Conservation (phyloP, 2,797 vertebrate species). For the Morelia viridis region DNA sequence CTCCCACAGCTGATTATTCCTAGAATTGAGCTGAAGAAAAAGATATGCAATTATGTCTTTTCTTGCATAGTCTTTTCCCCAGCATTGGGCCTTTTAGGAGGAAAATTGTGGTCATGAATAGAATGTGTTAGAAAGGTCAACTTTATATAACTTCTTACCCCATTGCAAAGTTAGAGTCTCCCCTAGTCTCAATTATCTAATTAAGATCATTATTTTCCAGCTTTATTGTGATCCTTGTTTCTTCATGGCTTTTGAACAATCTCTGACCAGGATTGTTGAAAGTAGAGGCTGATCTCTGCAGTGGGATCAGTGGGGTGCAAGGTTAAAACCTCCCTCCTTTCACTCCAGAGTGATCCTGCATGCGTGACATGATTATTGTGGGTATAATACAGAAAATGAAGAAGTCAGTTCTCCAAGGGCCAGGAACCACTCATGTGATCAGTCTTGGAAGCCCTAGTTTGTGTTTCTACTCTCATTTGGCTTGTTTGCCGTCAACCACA, state of each 20-base stretch:
- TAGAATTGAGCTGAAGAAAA: neutral
- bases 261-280: neutral
- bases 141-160: neutral
- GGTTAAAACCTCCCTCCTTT: neutral
- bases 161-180: neutral
- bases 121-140: neutral
- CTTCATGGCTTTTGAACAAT: neutral
- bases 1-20: neutral
- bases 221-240: neutral
- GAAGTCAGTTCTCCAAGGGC: neutral
- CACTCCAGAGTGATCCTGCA: neutral
- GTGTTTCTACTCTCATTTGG: neutral
- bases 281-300: neutral
- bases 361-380: neutral
- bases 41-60: neutral
- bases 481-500: neutral
- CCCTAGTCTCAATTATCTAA: neutral
- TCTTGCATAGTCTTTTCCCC: neutral
- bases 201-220: neutral
- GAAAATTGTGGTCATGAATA: neutral
- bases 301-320: neutral
- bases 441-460: neutral
- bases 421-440: neutral
- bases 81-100: neutral
- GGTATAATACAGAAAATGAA: neutral